Evolutionary conservation across 2,797 vertebrate genomes (phyloP).

Genomic region (Crocodylus rhombifer): DNA sequence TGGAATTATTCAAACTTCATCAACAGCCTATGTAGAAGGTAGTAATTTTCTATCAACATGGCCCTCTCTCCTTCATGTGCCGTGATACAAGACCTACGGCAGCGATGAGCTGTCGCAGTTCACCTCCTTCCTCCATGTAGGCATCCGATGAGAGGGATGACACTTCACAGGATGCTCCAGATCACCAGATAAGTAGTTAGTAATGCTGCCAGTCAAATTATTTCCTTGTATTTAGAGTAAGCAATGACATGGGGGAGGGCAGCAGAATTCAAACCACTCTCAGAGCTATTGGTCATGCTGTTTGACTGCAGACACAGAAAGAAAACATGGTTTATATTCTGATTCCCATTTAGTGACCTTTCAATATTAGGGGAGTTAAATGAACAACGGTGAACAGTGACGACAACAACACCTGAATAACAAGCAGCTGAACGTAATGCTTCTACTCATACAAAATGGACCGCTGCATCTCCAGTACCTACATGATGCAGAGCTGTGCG

Average conservation of each 20-base stretch:
- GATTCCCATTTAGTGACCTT: slow-evolving; percentile 16
- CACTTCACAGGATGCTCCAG: background rate
- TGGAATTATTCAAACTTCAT: background rate
- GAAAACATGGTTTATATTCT: slow-evolving; percentile 41
- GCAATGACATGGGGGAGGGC: background rate
- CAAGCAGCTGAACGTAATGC: background rate
- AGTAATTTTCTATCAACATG: background rate
- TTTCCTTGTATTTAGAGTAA: background rate
- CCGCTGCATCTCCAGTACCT: background rate
- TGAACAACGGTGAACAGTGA: background rate
- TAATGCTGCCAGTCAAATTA: accelerated
- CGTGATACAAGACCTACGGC: background rate
- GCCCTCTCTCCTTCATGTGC: accelerated
- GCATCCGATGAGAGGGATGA: background rate
- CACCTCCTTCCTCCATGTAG: background rate
- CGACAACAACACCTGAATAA: background rate
- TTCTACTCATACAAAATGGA: background rate
- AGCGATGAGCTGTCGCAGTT: background rate
- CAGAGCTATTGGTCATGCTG: slow-evolving; percentile 2
- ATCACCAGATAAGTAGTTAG: background rate
- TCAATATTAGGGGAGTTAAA: slow-evolving; percentile 60
- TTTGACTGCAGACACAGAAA: slow-evolving; percentile 55
- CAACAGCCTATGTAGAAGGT: background rate
- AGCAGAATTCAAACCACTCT: background rate
- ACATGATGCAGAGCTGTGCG: background rate